Evolutionary conservation across 2,113 vertebrate species (phyloP).

Genomic region (Spea multiplicata): DNA sequence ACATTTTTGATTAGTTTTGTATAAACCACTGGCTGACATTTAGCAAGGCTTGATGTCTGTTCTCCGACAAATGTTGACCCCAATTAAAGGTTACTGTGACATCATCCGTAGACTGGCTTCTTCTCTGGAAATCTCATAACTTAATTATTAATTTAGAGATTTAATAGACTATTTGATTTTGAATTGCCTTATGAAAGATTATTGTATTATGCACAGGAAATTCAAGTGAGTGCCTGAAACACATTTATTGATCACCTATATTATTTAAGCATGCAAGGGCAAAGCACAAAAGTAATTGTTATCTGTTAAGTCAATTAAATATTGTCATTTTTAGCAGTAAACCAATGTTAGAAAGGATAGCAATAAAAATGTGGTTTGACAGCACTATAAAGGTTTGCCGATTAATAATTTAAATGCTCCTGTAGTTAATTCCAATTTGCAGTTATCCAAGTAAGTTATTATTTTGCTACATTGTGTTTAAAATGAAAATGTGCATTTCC

Average conservation of each 20-base stretch:
- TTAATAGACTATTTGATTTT: constrained; percentile 49
- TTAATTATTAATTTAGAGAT: constrained; percentile 48
- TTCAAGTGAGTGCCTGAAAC: constrained; percentile 45
- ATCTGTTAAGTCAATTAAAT: constrained; percentile 36
- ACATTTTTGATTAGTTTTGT: constrained; percentile 34
- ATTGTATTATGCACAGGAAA: constrained; percentile 47
- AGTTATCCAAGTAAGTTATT: not conserved
- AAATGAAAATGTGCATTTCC: no score
- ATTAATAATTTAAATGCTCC: constrained; percentile 1
- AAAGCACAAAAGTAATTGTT: constrained; percentile 31
- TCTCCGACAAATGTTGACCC: constrained; percentile 44
- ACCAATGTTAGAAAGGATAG: constrained; percentile 18
- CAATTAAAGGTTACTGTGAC: constrained; percentile 46
- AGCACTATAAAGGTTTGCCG: not conserved
- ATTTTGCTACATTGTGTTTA: no score
- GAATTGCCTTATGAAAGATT: constrained; percentile 44
- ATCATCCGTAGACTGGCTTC: constrained; percentile 44
- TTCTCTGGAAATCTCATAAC: constrained; percentile 47
- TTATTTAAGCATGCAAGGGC: constrained; percentile 45
- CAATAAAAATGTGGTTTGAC: constrained; percentile 30
- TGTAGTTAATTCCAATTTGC: not conserved
- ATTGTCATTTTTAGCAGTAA: constrained; percentile 25
- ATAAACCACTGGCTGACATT: constrained; percentile 42
- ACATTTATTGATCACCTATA: constrained; percentile 44
- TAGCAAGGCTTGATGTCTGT: constrained; percentile 42